phyloP scores from a whole-genome alignment of 2,113 vertebrate genomes.

The Cyphomyrus discorhynchus region DNA sequence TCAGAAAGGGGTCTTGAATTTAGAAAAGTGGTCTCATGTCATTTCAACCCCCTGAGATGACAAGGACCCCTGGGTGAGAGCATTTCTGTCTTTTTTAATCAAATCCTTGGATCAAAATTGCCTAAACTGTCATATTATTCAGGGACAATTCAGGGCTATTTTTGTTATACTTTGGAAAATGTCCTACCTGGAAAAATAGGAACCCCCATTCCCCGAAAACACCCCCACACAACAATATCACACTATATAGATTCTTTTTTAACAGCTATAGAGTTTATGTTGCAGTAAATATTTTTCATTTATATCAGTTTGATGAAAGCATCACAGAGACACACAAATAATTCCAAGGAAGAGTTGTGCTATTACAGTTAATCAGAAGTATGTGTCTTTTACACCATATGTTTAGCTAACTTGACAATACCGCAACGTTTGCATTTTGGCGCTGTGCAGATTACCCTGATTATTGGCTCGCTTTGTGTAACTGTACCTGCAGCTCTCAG shows the following conservation, averaged over 20 bases:
- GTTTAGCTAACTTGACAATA: neutral
- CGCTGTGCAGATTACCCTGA: slow-evolving; percentile 1
- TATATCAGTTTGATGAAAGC: slow-evolving; percentile 43
- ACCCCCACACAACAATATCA: slow-evolving; percentile 58
- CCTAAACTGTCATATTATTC: neutral
- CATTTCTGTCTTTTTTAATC: slow-evolving; percentile 32
- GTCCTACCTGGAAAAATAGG: slow-evolving; percentile 52
- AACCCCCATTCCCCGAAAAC: slow-evolving; percentile 54
- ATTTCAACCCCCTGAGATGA: slow-evolving; percentile 42
- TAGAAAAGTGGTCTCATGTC: slow-evolving; percentile 46
- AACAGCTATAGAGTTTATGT: slow-evolving; percentile 41
- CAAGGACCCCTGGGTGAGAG: slow-evolving; percentile 33
- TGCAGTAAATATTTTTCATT: slow-evolving; percentile 40
- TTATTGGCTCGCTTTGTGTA: neutral
- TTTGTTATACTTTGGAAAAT: slow-evolving; percentile 33
- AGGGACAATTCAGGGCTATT: neutral
- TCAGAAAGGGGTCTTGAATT: slow-evolving; percentile 37
- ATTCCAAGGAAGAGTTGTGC: slow-evolving; percentile 56
- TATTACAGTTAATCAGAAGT: slow-evolving; percentile 51
- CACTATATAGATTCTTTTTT: slow-evolving; percentile 49
- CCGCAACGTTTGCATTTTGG: neutral
- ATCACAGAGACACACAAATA: slow-evolving; percentile 47
- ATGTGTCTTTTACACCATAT: slow-evolving; percentile 34
- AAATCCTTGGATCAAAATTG: slow-evolving; percentile 41
- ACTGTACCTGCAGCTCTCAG: neutral